phyloP scores from a whole-genome alignment of 2,888 invertebrate species.

The Alloplasta piceator region DNA sequence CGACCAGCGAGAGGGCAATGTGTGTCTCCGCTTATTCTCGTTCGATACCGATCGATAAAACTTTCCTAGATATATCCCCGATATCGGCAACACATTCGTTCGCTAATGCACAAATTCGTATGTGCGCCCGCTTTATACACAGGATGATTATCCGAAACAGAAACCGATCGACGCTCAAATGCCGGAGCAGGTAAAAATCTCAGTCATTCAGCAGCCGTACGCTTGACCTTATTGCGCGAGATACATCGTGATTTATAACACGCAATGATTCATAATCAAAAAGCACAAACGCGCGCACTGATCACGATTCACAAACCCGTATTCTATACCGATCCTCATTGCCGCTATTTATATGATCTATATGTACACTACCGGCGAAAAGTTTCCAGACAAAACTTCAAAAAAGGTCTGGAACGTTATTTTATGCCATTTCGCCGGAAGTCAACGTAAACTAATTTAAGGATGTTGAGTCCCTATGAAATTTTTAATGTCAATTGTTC shows the following conservation, averaged over 20 bases:
- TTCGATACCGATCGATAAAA: conserved; percentile 80
- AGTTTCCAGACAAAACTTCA: no score
- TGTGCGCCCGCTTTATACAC: not conserved
- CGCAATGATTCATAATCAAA: conserved; percentile 59
- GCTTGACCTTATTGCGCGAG: conserved; percentile 61
- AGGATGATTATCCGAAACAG: conserved; percentile 29
- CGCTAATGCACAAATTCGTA: conserved; percentile 20
- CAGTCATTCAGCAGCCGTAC: conserved; percentile 42
- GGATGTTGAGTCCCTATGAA: no score
- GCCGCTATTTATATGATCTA: no score
- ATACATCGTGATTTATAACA: conserved; percentile 58
- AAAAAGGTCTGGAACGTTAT: no score
- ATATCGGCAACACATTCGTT: conserved; percentile 50
- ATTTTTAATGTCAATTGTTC: no score
- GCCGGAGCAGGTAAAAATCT: conserved; percentile 56
- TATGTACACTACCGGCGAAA: no score
- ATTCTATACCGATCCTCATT: conserved; percentile 10
- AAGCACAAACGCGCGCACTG: conserved; percentile 4
- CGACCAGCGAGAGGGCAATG: conserved; percentile 74
- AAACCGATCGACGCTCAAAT: conserved; percentile 52
- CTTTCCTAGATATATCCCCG: conserved; percentile 66
- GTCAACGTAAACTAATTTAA: no score
- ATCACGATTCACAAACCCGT: no score
- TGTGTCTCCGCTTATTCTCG: conserved; percentile 72
- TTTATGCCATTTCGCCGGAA: no score